Conservation (phyloP, 2,113 vertebrate genomes). For the Pycnonotus jocosus region DNA sequence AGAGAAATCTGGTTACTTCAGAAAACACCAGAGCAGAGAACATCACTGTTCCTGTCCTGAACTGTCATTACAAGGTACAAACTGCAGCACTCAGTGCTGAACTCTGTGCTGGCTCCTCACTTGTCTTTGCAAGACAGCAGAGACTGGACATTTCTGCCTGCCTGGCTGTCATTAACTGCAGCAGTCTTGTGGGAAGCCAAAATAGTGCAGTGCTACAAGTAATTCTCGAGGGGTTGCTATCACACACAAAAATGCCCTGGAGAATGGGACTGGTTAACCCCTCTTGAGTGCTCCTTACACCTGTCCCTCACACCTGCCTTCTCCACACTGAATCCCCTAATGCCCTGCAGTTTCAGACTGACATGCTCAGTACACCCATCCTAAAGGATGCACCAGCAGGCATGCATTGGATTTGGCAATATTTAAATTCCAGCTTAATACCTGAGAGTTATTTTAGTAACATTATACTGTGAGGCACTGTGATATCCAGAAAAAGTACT, state of each 20-base stretch:
- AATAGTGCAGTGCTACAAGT: not conserved
- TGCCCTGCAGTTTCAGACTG: not conserved
- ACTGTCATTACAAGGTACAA: not conserved
- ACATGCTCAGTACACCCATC: not conserved
- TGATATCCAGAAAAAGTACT: not conserved
- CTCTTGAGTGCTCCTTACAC: not conserved
- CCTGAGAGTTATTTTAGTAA: not conserved
- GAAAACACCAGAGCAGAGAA: not conserved
- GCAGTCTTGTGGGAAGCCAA: not conserved
- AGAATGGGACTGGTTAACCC: not conserved
- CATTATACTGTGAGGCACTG: not conserved
- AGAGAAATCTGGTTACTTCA: not conserved
- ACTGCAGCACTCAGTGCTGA: not conserved
- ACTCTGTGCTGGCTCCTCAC: not conserved
- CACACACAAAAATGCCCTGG: not conserved
- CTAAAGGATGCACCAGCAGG: not conserved
- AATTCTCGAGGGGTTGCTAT: not conserved
- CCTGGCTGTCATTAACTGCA: not conserved
- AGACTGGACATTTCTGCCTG: not conserved
- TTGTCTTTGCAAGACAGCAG: slow-evolving; percentile 29
- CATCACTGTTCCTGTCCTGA: not conserved
- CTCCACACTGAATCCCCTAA: not conserved
- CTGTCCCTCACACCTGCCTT: not conserved
- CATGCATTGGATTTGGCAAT: not conserved
- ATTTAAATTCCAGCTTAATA: not conserved